Evolutionary conservation across 2,888 invertebrate species (phyloP).

Genomic region (Tetranychus truncatus): DNA sequence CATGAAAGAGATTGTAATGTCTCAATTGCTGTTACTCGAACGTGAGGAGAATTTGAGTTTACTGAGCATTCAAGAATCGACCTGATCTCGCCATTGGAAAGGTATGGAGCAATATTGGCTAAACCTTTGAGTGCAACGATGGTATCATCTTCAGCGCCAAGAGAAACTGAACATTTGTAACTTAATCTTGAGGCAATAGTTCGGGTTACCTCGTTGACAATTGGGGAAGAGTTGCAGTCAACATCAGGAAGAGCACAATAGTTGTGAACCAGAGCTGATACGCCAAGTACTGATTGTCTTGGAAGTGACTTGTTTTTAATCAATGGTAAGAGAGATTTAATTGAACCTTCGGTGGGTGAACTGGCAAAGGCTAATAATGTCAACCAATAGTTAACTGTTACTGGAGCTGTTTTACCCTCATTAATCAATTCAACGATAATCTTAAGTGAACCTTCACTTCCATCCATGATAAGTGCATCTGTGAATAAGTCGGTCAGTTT

Average conservation of each 20-base stretch:
- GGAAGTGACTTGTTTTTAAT: constrained; percentile 16
- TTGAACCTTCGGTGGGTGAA: constrained; percentile 19
- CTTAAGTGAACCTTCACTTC: constrained; percentile 23
- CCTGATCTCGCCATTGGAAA: neutral
- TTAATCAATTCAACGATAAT: constrained; percentile 24
- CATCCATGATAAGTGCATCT: constrained; percentile 25
- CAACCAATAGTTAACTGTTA: constrained; percentile 14
- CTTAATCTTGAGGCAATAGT: neutral
- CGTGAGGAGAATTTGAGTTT: neutral
- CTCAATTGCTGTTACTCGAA: constrained; percentile 2
- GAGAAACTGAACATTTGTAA: neutral
- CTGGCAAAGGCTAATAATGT: constrained; percentile 22
- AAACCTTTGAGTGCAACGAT: neutral
- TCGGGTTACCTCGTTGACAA: neutral
- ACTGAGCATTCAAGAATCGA: neutral
- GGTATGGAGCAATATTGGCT: neutral
- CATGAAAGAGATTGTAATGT: constrained; percentile 7
- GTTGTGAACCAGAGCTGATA: constrained; percentile 25
- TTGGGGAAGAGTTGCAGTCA: neutral
- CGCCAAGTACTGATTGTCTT: constrained; percentile 23
- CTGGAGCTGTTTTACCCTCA: constrained; percentile 15
- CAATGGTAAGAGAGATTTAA: constrained; percentile 16
- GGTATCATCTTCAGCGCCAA: neutral
- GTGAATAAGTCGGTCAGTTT: constrained; percentile 23
- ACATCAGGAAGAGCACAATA: constrained; percentile 7